Percentiles rank a stretch among this genome's conserved stretches.
These are phyloP conservation scores for Halictus rubicundus DNA, from an alignment of 1,140 invertebrate species.

Conservation along the genomic window DNA sequence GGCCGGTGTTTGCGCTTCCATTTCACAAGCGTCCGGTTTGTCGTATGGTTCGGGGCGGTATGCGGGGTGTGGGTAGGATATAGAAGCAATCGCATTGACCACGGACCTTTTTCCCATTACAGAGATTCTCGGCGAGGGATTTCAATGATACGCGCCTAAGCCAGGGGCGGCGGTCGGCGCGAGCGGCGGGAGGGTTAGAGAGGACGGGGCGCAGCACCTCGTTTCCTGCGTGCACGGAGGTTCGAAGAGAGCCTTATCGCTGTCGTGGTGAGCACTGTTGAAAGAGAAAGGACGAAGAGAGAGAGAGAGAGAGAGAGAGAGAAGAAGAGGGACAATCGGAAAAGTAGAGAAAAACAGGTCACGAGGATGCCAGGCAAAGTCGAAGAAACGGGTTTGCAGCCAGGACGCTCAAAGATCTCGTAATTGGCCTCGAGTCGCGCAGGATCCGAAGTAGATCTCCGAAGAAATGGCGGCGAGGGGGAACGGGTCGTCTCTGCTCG, in stretches of 20 bases:
- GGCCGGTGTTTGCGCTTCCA: too few species aligned
- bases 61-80: too few species aligned
- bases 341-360: constrained; percentile 1
- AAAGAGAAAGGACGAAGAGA: too few species aligned
- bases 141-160: constrained; percentile 50
- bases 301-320: too few species aligned
- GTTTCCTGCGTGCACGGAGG: constrained; percentile 35
- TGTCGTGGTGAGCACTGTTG: constrained; percentile 4
- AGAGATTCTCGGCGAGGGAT: constrained; percentile 49
- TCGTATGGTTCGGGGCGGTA: background rate
- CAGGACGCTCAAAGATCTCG: constrained; percentile 62
- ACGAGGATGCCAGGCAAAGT: constrained; percentile 37
- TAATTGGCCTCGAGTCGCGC: constrained; percentile 46
- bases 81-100: constrained; percentile 22
- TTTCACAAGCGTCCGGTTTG: background rate
- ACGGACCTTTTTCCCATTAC: constrained; percentile 43
- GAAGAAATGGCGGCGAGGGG: constrained; percentile 34
- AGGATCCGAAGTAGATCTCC: constrained; percentile 22
- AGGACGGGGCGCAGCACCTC: constrained; percentile 36
- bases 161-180: background rate
- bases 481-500: constrained; percentile 40
- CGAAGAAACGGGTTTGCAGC: constrained; percentile 39
- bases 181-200: constrained; percentile 30
- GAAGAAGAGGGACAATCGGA: background rate
- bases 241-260: constrained; percentile 41